A percentile compares a stretch with the other conserved stretches of the same genome.
Evolutionary conservation across 2,888 invertebrate species (phyloP).

Genomic region (Actias luna): DNA sequence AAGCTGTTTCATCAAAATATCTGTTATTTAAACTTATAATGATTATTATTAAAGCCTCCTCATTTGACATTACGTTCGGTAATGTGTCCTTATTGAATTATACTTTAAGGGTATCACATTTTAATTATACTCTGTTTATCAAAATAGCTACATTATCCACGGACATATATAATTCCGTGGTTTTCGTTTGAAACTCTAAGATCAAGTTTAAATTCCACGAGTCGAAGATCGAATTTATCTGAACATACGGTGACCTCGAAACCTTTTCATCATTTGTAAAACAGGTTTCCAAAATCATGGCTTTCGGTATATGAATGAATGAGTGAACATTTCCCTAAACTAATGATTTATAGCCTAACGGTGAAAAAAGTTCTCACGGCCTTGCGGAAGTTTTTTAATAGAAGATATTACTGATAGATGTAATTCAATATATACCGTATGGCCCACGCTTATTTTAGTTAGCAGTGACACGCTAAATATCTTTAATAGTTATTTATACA

Average conservation of each 20-base stretch:
- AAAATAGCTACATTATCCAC: too few species aligned
- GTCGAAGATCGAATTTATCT: background rate
- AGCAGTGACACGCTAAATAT: too few species aligned
- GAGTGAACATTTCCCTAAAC: constrained; percentile 12
- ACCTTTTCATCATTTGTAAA: background rate
- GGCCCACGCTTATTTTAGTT: background rate
- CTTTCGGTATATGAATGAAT: background rate
- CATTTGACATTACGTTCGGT: background rate
- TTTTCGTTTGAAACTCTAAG: background rate
- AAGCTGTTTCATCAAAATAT: too few species aligned
- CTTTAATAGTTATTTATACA: too few species aligned
- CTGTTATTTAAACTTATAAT: too few species aligned
- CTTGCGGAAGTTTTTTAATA: constrained; percentile 20
- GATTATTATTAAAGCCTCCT: background rate
- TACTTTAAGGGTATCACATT: background rate
- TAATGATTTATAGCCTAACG: constrained; percentile 17
- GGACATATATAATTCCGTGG: too few species aligned
- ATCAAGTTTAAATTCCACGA: background rate
- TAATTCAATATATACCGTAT: too few species aligned
- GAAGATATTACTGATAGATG: constrained; percentile 32
- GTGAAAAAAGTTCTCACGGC: constrained; percentile 20
- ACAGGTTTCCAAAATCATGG: background rate
- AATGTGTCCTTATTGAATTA: background rate
- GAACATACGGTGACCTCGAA: background rate
- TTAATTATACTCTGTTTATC: too few species aligned